Base-by-base conservation (phyloP, 2,113 vertebrate species). In the Actenoides hombroni region DNA sequence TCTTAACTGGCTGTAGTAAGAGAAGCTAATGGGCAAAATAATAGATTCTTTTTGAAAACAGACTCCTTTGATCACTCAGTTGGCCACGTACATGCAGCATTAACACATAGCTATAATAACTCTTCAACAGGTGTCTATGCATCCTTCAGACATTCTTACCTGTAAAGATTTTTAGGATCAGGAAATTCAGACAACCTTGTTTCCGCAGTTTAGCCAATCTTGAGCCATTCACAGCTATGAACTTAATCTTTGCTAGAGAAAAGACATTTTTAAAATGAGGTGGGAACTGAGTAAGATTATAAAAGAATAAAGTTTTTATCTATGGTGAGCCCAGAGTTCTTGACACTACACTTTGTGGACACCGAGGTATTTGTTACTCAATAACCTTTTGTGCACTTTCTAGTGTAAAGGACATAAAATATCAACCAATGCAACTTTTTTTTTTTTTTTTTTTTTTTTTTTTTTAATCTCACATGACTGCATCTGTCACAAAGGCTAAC, bases 391-490 rank as follows among this genome's bases (percentile, higher is more conserved):
- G 53, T 88, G 93, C 49, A 93, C 78, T 92, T 91, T 20, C 69
- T 61, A 70, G 33, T 82, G 71, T 82, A 93, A 97, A 97, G 90
- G 90, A 96, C 92, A 93, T 60, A 82, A 93, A 97, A 97, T 96
- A 96, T 83, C 95, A 97, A 79, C 73, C 88, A 80, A 54, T 54
- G 11, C 9, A 92, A 70, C 17, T 20, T 64, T 11, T 59, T 24
- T 24, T 67, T 26, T n/a, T 33, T 28, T 29, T 40, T 16, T 7
- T 26, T n/a, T 33, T 31, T 29, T 40, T 17, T 6, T n/a, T n/a
- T n/a, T n/a, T n/a, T n/a, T n/a, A n/a, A 75, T 88, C 57, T 95
- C 92, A 11, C 82, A 64, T 88, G 88, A 92, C 86, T 93, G 76
- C 78, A 84, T 80, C 95, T 91, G 86, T 91, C 95, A 95, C 64